Percentiles rank a stretch among this genome's conserved stretches.
Conservation (phyloP, 1,140 invertebrate genomes). For the Physella acuta region DNA sequence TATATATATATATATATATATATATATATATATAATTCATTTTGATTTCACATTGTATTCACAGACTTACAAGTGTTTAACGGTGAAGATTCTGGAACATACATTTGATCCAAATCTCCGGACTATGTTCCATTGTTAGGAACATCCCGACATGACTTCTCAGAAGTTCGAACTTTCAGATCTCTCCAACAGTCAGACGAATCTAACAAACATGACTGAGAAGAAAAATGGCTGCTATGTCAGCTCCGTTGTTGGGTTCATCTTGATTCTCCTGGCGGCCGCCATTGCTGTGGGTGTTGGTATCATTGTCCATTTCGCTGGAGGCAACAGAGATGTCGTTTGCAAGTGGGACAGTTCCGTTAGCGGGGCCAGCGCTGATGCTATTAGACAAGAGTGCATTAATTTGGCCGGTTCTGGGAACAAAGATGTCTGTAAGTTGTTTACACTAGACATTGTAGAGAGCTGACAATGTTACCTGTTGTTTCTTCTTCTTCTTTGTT, state of each 20-base stretch:
- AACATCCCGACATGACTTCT: not conserved
- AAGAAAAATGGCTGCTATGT: not conserved
- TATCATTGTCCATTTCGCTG: not conserved
- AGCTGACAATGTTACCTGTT: too few relatives aligned
- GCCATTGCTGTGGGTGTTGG: not conserved
- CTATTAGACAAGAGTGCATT: not conserved
- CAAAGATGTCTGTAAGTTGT: not conserved
- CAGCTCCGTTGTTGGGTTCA: not conserved
- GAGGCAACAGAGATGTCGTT: constrained; percentile 1
- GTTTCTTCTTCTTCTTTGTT: too few relatives aligned
- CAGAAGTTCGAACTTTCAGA: not conserved
- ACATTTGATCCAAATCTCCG: too few relatives aligned
- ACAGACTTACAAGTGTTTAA: too few relatives aligned
- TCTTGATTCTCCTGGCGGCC: not conserved
- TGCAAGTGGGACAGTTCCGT: too few relatives aligned
- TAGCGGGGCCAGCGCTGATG: not conserved
- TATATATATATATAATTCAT: too few relatives aligned
- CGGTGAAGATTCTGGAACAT: too few relatives aligned
- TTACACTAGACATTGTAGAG: too few relatives aligned
- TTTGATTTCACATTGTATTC: too few relatives aligned
- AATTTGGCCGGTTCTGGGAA: not conserved
- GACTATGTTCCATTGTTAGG: too few relatives aligned
- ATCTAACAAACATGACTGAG: not conserved
- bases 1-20: too few relatives aligned
- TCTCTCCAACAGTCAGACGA: not conserved